Conservation (phyloP, 2,888 invertebrate species). For the Noctuana brunneofusca region DNA sequence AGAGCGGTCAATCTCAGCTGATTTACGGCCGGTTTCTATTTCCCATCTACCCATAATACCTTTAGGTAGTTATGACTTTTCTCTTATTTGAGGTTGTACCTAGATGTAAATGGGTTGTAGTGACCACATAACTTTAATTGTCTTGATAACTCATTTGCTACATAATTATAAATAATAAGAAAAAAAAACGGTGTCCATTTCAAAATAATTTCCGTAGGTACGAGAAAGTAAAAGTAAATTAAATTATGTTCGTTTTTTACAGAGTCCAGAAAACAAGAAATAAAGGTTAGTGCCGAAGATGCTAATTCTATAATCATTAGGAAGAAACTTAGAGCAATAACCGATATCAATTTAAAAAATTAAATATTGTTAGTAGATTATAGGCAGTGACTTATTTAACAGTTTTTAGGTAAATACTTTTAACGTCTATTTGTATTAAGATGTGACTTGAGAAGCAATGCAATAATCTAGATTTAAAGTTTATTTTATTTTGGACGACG, state of each 20-base stretch:
- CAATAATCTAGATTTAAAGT: constrained; percentile 5
- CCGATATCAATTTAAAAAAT: constrained; percentile 48
- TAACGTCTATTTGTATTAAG: constrained; percentile 43
- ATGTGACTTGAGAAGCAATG: background rate
- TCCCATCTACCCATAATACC: no score
- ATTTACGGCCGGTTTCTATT: no score
- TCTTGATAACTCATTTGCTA: no score
- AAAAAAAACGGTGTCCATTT: no score
- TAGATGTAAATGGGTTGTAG: no score
- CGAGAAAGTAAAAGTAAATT: background rate
- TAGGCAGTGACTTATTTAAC: constrained; percentile 38
- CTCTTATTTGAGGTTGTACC: no score
- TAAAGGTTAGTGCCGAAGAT: constrained; percentile 34
- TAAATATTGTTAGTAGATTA: constrained; percentile 42
- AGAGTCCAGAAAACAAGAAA: constrained; percentile 75
- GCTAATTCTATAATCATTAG: constrained; percentile 32
- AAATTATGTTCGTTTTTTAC: constrained; percentile 43
- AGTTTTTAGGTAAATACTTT: constrained; percentile 38
- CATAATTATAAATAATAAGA: no score
- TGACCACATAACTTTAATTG: no score
- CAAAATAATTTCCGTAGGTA: no score
- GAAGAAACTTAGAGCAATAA: constrained; percentile 62
- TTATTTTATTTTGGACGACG: background rate
- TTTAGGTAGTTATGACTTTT: no score
- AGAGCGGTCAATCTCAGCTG: no score